These are phyloP conservation scores for Tyrannus savana DNA, from an alignment of 2,113 vertebrate genomes.

Conservation along the genomic window DNA sequence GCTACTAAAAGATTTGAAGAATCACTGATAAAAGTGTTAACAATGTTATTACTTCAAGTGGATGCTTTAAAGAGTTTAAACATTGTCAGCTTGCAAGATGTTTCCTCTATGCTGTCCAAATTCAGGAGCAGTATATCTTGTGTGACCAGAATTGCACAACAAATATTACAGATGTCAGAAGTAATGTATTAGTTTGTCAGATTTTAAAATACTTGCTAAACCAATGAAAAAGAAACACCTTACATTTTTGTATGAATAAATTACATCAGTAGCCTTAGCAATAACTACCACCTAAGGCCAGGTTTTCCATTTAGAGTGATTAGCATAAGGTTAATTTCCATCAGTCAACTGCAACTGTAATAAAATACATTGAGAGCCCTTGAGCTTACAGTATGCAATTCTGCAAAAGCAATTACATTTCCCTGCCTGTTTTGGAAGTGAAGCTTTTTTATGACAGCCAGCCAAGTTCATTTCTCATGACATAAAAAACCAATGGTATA, in stretches of 20 bases:
- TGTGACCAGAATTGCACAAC: background rate
- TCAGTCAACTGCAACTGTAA: background rate
- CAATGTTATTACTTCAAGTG: background rate
- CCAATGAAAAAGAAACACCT: background rate
- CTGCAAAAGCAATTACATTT: constrained; percentile 43
- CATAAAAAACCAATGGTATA: background rate
- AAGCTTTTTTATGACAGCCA: background rate
- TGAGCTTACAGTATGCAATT: background rate
- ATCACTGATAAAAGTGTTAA: background rate
- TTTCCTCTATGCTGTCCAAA: background rate
- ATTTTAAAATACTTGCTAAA: background rate
- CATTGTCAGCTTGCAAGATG: background rate
- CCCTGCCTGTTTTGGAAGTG: background rate
- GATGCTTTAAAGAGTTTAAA: background rate
- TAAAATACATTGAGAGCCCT: background rate
- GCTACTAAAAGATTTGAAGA: background rate
- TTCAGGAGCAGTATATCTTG: background rate
- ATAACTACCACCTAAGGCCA: background rate
- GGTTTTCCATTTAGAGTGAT: background rate
- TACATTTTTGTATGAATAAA: background rate
- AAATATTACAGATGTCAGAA: background rate
- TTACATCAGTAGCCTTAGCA: background rate
- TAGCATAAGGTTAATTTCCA: background rate
- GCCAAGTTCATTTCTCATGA: background rate
- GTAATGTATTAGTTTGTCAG: background rate